Evolutionary conservation across 2,888 invertebrate species (phyloP).

Genomic region (Ormyrus labotus): DNA sequence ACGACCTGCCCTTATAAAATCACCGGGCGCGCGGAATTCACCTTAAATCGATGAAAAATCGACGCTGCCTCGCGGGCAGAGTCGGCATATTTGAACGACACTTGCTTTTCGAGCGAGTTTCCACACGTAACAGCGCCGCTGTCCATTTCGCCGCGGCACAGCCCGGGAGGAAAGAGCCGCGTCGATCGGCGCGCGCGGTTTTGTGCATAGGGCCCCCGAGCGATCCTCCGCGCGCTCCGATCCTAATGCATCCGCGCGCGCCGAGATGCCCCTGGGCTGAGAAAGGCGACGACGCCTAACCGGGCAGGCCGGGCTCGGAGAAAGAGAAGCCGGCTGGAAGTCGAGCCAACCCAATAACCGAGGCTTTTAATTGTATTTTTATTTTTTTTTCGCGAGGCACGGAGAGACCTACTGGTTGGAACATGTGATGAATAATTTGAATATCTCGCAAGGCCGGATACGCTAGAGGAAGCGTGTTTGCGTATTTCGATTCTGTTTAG

Average conservation of each 20-base stretch:
- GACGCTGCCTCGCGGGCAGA: background rate
- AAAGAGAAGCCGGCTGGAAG: conserved; percentile 8
- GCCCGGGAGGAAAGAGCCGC: background rate
- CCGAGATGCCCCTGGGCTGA: conserved; percentile 72
- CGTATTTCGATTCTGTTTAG: too few species aligned
- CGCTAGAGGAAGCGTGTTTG: too few species aligned
- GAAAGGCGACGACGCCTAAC: conserved; percentile 67
- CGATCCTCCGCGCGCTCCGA: conserved; percentile 59
- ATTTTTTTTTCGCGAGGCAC: too few species aligned
- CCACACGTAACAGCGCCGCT: conserved; percentile 16
- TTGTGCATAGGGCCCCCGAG: conserved; percentile 52
- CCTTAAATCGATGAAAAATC: conserved; percentile 29
- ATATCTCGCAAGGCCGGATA: too few species aligned
- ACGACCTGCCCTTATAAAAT: background rate
- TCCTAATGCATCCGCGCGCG: conserved; percentile 55
- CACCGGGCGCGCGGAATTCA: background rate
- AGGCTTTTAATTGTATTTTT: too few species aligned
- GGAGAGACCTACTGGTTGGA: too few species aligned
- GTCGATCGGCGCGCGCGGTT: background rate
- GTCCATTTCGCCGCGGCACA: conserved; percentile 18
- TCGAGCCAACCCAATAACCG: background rate
- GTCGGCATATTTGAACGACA: conserved; percentile 28
- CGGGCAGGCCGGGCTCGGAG: conserved; percentile 32
- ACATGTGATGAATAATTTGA: too few species aligned
- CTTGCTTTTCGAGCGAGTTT: conserved; percentile 44